Evolutionary conservation across 2,888 invertebrate genomes (phyloP), one percentile per base, ranked within the genome.

Genomic region (Lampropteryx suffumata): DNA sequence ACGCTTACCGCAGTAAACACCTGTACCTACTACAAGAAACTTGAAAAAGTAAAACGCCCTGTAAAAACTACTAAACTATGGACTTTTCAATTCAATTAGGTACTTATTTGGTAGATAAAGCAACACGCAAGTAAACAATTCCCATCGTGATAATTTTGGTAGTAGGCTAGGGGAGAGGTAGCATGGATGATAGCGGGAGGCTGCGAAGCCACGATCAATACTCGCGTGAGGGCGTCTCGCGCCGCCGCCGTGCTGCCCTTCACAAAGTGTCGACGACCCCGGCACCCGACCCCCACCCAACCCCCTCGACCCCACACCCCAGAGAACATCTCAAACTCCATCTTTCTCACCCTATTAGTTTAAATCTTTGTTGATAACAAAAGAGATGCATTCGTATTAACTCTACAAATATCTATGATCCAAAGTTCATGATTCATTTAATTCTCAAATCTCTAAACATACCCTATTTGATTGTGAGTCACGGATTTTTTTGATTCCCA

Each of bases 191-290:
- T n/a, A n/a, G 67, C 69, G 79, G 74, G 80, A 77, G 79, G 77
- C 77, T 80, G 82, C 70, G 84, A 79, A 67, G 69, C 69, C 79
- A 80, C 88, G 88, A 90, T 90, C 89, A 83, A 85, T 83, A 85
- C 76, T 71, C 55, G 64, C 59, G 68, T 57, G 61, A 65, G 65
- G 64, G 61, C 57, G 48, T 46, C 55, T 43, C 44, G 52, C 65
- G 71, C 62, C 69, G 64, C 65, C 62, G 59, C 64, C 21, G 66
- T 57, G 77, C 83, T 87, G 87, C 84, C 87, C 88, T 87, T 87
- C 89, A 84, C 81, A 75, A 69, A 73, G 79, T 80, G 88, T 87
- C 88, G 82, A 79, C 84, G 88, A 88, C 87, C 88, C 79, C 76
- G 72, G 9, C 64, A 68, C 68, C 69, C 69, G 67, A 24, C 4